Evolutionary conservation across 2,888 invertebrate genomes (phyloP), one percentile per base, ranked within the genome.

Genomic region (Malacosoma neustria): DNA sequence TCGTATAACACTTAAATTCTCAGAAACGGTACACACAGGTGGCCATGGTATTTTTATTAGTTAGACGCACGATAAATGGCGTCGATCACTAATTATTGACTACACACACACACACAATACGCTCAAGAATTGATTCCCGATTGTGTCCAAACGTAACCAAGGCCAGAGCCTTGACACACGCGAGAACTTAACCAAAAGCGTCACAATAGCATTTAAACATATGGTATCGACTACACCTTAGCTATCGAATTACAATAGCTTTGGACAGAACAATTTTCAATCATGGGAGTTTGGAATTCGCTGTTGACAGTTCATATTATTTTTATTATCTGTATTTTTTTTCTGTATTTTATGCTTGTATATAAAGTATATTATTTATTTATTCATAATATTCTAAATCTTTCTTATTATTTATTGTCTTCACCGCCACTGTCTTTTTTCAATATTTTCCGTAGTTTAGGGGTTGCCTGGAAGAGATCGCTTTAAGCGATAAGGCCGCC

Each of bases 141-240:
- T 62, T 51, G 59, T 54, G 42, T 46, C 57, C 61, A 61, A 63
- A 69, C 56, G 58, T 33, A 49, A 49, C 45, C 57, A 69, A 72
- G 72, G 74, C 39, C 50, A 39, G 13, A 49, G 41, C 77, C 76
- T 75, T 72, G 73, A 68, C 68, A 69, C 56, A 51, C 36, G 51
- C 40, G 41, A 50, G 41, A 46, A 49, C 43, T 53, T 54, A 52
- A 56, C 64, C 59, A 61, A 67, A 65, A 59, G 40, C 46, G 48
- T 45, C 56, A 68, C 62, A 71, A 68, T 65, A 45, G 52, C 22
- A 44, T 39, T 31, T 40, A 40, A 40, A 48, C 50, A 52, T 45
- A 48, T 48, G 47, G 46, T 30, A 38, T 37, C 15, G 29, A 12
- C 14, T 38, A 41, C 42, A 37, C 36, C 38, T 42, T 30, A 34